Percentiles rank a stretch among this genome's conserved stretches.
phyloP scores from a whole-genome alignment of 2,113 vertebrate genomes.

The Xiphophorus maculatus region DNA sequence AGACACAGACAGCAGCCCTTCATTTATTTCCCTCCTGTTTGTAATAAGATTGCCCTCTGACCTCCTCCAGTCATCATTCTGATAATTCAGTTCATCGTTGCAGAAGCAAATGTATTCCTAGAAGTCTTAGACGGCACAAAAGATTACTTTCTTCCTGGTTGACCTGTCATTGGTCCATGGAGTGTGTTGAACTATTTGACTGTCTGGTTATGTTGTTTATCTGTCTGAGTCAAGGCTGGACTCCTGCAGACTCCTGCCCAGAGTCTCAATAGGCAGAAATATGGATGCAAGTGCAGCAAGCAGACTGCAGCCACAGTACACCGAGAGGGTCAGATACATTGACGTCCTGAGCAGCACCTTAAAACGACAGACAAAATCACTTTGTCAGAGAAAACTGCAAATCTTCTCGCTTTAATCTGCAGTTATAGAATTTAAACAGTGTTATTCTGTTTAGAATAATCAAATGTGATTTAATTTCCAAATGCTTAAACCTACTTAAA shows the following conservation, averaged over 20 bases:
- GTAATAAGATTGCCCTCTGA: conserved; percentile 19
- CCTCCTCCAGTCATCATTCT: conserved; percentile 27
- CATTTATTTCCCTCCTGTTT: conserved; percentile 17
- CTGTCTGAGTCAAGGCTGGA: background rate
- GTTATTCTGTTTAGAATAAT: background rate
- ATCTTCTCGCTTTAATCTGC: too few species aligned
- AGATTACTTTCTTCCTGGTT: background rate
- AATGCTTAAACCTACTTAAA: too few species aligned
- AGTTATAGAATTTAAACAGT: background rate
- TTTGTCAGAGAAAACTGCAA: background rate
- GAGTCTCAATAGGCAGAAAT: conserved; percentile 65
- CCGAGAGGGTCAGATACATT: conserved; percentile 39
- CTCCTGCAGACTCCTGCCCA: conserved; percentile 53
- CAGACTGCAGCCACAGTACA: conserved; percentile 62
- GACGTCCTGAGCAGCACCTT: conserved; percentile 66
- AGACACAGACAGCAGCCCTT: conserved; percentile 11
- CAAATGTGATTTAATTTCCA: background rate
- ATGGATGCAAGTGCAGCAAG: conserved; percentile 50
- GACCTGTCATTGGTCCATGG: background rate
- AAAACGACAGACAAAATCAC: conserved; percentile 16
- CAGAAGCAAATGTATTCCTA: conserved; percentile 21
- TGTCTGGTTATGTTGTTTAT: background rate
- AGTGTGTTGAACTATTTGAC: background rate
- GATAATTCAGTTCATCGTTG: conserved; percentile 9
- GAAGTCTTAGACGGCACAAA: conserved; percentile 7